phyloP scores from a whole-genome alignment of 2,797 vertebrate genomes.

The Pangasius larnaudii region DNA sequence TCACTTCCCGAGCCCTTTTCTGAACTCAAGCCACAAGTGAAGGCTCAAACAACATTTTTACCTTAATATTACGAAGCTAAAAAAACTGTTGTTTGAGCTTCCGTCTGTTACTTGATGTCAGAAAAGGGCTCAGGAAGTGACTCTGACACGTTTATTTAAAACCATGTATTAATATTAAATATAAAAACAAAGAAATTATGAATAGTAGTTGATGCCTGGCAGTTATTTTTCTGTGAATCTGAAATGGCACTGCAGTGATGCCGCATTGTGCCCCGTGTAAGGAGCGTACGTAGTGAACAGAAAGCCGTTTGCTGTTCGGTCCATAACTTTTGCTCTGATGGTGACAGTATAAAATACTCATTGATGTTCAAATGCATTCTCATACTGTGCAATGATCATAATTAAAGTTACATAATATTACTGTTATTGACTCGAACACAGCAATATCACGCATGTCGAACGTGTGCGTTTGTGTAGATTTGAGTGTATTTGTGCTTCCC shows the following conservation, averaged over 20 bases:
- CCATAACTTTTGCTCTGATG: neutral
- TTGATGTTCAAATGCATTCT: neutral
- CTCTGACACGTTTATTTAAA: no score
- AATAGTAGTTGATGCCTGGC: neutral
- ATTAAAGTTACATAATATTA: neutral
- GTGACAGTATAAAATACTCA: neutral
- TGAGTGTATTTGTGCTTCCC: neutral
- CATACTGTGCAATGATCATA: neutral
- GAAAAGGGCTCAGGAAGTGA: no score
- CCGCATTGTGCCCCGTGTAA: neutral
- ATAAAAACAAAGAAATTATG: neutral
- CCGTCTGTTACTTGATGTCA: no score
- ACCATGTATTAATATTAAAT: neutral
- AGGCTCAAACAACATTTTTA: no score
- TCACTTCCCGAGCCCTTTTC: no score
- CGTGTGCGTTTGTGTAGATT: neutral
- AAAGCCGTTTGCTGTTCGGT: neutral
- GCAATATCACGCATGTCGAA: neutral
- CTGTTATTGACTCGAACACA: no score
- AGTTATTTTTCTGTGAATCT: neutral
- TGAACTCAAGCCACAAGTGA: no score
- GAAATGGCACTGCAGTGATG: neutral
- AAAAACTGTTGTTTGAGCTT: no score
- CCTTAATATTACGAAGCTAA: no score
- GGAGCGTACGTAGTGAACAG: neutral